Evolutionary conservation across 1,140 invertebrate genomes (phyloP).

Genomic region (Liolophura sinensis): DNA sequence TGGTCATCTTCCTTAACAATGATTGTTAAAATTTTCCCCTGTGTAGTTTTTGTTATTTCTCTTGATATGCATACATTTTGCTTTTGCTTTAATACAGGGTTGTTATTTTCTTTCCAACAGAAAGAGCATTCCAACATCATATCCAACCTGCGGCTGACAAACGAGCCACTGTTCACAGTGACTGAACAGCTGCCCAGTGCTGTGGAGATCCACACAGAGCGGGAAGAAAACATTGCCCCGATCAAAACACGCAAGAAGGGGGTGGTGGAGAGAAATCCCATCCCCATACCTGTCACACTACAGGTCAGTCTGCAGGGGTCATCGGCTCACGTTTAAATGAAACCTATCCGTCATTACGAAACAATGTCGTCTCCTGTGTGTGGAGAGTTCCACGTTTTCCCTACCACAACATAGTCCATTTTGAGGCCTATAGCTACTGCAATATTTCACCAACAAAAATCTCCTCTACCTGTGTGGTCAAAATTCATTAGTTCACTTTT

Average conservation of each 20-base stretch:
- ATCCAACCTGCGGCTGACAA: conserved; percentile 86
- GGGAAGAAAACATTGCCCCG: conserved; percentile 43
- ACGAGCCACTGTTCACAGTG: conserved; percentile 67
- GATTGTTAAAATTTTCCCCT: too few species aligned
- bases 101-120: conserved; percentile 49
- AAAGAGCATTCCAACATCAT: conserved; percentile 93
- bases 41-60: too few species aligned
- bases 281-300: conserved; percentile 48
- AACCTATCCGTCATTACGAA: neutral
- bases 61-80: neutral
- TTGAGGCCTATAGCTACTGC: neutral
- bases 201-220: conserved; percentile 52
- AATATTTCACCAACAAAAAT: too few species aligned
- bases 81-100: conserved; percentile 2
- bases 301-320: conserved; percentile 30
- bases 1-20: too few species aligned
- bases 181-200: conserved; percentile 48
- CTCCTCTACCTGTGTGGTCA: too few species aligned
- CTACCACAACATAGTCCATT: neutral
- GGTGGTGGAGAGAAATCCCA: conserved; percentile 53
- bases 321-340: neutral
- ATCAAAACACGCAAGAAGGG: conserved; percentile 48
- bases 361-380: neutral
- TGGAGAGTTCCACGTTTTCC: neutral
- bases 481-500: too few species aligned